A percentile compares a stretch with the other conserved stretches of the same genome.
Conservation (phyloP, 1,140 invertebrate genomes). For the Drosophila ironensis region DNA sequence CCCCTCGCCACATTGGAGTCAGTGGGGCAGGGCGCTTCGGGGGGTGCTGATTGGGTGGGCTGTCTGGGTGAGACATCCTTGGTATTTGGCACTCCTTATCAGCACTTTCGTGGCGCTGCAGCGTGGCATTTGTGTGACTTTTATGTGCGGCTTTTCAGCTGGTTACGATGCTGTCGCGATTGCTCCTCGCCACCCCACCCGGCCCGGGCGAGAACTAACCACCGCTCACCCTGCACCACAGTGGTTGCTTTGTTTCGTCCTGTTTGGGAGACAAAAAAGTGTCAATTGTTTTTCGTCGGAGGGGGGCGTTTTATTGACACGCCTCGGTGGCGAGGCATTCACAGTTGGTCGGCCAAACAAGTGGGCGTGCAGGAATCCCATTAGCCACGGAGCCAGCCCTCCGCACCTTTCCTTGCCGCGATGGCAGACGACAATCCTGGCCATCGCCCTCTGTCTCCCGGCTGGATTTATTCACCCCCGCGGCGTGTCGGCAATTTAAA, state of each 20-base stretch:
- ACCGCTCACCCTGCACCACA: neutral
- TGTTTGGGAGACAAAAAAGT: slow-evolving; percentile 38
- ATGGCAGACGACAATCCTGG: slow-evolving; percentile 26
- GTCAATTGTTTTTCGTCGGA: slow-evolving; percentile 56
- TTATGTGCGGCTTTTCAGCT: slow-evolving; percentile 77
- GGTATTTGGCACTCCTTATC: slow-evolving; percentile 62
- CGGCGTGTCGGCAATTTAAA: slow-evolving; percentile 72
- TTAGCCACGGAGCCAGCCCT: slow-evolving; percentile 51
- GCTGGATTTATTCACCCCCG: slow-evolving; percentile 20
- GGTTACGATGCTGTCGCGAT: slow-evolving; percentile 71
- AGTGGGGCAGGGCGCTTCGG: slow-evolving; percentile 9
- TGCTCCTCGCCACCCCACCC: slow-evolving; percentile 18
- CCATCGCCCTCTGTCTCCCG: neutral
- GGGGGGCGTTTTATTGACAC: slow-evolving; percentile 41
- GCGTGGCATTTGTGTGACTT: slow-evolving; percentile 75
- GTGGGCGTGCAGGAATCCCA: slow-evolving; percentile 81
- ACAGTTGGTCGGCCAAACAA: slow-evolving; percentile 77
- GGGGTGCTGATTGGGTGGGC: neutral
- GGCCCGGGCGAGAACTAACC: neutral
- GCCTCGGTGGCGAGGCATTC: slow-evolving; percentile 58
- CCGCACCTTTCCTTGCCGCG: neutral
- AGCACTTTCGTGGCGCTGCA: slow-evolving; percentile 70
- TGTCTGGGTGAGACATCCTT: slow-evolving; percentile 9
- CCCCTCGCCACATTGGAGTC: slow-evolving; percentile 5
- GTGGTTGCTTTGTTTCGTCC: slow-evolving; percentile 54